These are phyloP conservation scores for Oreocharis arfaki DNA, from an alignment of 2,113 vertebrate species.

Conservation along the genomic window DNA sequence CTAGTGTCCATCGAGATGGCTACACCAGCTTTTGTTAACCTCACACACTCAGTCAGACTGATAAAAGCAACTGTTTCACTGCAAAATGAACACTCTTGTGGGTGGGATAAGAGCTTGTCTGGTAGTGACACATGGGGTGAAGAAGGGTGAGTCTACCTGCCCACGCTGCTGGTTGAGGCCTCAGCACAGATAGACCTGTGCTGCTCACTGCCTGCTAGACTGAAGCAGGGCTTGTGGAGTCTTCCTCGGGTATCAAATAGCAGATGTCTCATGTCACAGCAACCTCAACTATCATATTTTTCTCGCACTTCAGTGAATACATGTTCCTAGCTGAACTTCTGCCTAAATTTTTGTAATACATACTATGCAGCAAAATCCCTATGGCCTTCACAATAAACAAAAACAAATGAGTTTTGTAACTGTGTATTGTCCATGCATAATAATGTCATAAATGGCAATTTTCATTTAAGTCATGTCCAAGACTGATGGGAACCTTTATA, in stretches of 20 bases:
- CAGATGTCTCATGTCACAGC: background rate
- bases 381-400: background rate
- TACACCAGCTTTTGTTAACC: background rate
- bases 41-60: background rate
- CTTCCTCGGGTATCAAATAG: background rate
- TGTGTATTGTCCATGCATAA: background rate
- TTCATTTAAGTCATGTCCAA: background rate
- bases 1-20: rapidly evolving
- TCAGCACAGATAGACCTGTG: background rate
- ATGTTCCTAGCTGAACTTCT: background rate
- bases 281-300: background rate
- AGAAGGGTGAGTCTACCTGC: background rate
- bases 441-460: background rate
- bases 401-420: background rate
- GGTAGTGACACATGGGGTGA: background rate
- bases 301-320: background rate
- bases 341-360: background rate
- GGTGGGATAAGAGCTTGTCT: background rate
- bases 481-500: background rate
- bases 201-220: rapidly evolving
- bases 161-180: background rate
- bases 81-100: background rate
- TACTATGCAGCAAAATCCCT: background rate
- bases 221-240: background rate
- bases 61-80: background rate